A percentile compares a stretch with the other conserved stretches of the same genome.
These are phyloP conservation scores for Drymodes brunneopygia DNA, from an alignment of 2,113 vertebrate species.

Conservation along the genomic window DNA sequence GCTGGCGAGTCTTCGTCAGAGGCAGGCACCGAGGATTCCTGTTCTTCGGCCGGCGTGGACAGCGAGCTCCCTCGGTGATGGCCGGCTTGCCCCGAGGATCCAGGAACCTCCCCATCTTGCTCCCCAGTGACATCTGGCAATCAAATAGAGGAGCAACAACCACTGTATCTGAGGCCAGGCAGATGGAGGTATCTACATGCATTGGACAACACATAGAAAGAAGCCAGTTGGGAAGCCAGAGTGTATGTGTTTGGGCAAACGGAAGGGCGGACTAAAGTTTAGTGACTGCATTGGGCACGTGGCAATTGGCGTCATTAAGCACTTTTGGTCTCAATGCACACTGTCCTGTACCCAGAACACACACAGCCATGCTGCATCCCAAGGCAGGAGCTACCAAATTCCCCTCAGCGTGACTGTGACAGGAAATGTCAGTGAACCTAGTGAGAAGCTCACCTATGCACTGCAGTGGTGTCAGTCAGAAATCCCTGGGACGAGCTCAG, in stretches of 20 bases:
- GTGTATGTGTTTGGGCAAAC: constrained; percentile 72
- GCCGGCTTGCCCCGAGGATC: constrained; percentile 68
- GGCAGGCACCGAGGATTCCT: constrained; percentile 69
- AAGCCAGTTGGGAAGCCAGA: constrained; percentile 73
- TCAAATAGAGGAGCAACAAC: constrained; percentile 77
- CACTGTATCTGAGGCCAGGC: constrained; percentile 74
- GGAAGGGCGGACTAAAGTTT: constrained; percentile 60
- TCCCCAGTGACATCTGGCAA: constrained; percentile 76
- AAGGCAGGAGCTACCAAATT: constrained; percentile 62
- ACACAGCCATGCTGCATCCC: constrained; percentile 70
- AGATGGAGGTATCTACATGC: constrained; percentile 74
- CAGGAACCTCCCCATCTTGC: constrained; percentile 74
- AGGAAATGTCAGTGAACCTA: constrained; percentile 71
- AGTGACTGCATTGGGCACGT: constrained; percentile 52
- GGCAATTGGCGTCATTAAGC: constrained; percentile 24
- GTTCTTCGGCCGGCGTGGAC: constrained; percentile 68
- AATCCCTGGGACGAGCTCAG: constrained; percentile 70
- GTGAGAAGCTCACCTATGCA: constrained; percentile 70
- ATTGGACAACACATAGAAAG: constrained; percentile 75
- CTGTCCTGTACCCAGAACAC: constrained; percentile 69
- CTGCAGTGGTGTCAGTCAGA: constrained; percentile 72
- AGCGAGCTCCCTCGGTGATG: constrained; percentile 69
- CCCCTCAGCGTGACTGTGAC: constrained; percentile 63
- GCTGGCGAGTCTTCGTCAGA: constrained; percentile 70
- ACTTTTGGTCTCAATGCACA: constrained; percentile 36